phyloP scores from a whole-genome alignment of 1,140 invertebrate species.

The Drosophila virilis region DNA sequence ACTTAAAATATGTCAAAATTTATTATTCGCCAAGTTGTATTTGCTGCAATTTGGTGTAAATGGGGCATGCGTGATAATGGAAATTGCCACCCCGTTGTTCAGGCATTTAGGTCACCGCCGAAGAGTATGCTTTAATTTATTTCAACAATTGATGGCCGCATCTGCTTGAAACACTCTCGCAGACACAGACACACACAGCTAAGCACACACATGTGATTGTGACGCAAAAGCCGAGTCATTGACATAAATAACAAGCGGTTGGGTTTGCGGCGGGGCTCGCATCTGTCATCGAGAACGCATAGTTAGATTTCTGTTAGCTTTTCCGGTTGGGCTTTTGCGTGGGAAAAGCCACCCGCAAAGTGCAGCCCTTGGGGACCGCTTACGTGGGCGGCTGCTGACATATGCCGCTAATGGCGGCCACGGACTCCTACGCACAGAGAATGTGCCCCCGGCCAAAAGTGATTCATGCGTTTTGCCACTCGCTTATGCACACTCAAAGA shows the following conservation, averaged over 20 bases:
- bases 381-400: slow-evolving; percentile 66
- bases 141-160: slow-evolving; percentile 47
- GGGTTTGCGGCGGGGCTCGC: neutral
- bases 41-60: slow-evolving; percentile 16
- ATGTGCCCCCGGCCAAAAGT: slow-evolving; percentile 36
- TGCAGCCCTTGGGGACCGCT: slow-evolving; percentile 56
- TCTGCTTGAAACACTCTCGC: slow-evolving; percentile 20
- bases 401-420: slow-evolving; percentile 68
- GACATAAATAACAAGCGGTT: slow-evolving; percentile 64
- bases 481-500: slow-evolving; percentile 66
- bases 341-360: slow-evolving; percentile 40
- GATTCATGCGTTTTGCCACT: slow-evolving; percentile 68
- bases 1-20: neutral
- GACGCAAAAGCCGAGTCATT: slow-evolving; percentile 56
- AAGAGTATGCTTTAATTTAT: slow-evolving; percentile 72
- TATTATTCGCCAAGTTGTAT: neutral
- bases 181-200: slow-evolving; percentile 1
- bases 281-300: slow-evolving; percentile 42
- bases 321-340: slow-evolving; percentile 25
- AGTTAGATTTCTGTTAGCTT: slow-evolving; percentile 36
- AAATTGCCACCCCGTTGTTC: slow-evolving; percentile 56
- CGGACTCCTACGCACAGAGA: slow-evolving; percentile 54
- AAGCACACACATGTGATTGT: slow-evolving; percentile 16
- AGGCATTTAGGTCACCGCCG: slow-evolving; percentile 67
- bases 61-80: slow-evolving; percentile 10